phyloP scores from a whole-genome alignment of 2,113 vertebrate genomes.

The Larimichthys polyactis region DNA sequence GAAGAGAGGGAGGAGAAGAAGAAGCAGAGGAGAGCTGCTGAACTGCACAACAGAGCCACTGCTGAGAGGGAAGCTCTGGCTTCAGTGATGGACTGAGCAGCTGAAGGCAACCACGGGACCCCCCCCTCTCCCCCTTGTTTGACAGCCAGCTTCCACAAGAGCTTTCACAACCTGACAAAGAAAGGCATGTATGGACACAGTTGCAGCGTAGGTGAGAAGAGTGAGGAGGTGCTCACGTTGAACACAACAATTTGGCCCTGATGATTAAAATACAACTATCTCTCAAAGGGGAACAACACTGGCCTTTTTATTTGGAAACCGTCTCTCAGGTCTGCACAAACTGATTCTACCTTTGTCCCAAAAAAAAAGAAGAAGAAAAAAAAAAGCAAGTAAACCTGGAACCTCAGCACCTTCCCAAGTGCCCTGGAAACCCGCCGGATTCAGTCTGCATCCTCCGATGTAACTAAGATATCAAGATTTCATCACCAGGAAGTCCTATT shows the following conservation, averaged over 20 bases:
- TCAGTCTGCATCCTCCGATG: slow-evolving; percentile 66
- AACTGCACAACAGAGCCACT: no score
- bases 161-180: slow-evolving; percentile 29
- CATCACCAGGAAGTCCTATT: slow-evolving; percentile 68
- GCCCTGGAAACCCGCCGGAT: slow-evolving; percentile 58
- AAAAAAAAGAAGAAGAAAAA: slow-evolving; percentile 18
- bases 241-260: slow-evolving; percentile 37
- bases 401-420: slow-evolving; percentile 66
- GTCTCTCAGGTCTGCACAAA: slow-evolving; percentile 74
- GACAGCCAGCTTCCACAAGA: slow-evolving; percentile 30
- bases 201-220: slow-evolving; percentile 55
- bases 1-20: slow-evolving; percentile 70
- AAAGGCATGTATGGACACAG: slow-evolving; percentile 54
- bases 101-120: slow-evolving; percentile 46
- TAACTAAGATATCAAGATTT: slow-evolving; percentile 66
- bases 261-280: slow-evolving; percentile 46
- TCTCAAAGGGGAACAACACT: slow-evolving; percentile 46
- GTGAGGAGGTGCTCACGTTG: slow-evolving; percentile 18
- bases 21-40: slow-evolving; percentile 60
- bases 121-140: background rate
- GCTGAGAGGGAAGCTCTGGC: slow-evolving; percentile 52
- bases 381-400: slow-evolving; percentile 54
- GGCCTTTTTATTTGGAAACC: slow-evolving; percentile 54
- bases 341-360: slow-evolving; percentile 68
- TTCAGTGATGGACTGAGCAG: slow-evolving; percentile 77